Conservation (phyloP, 2,113 vertebrate genomes). For the Oplegnathus fasciatus region DNA sequence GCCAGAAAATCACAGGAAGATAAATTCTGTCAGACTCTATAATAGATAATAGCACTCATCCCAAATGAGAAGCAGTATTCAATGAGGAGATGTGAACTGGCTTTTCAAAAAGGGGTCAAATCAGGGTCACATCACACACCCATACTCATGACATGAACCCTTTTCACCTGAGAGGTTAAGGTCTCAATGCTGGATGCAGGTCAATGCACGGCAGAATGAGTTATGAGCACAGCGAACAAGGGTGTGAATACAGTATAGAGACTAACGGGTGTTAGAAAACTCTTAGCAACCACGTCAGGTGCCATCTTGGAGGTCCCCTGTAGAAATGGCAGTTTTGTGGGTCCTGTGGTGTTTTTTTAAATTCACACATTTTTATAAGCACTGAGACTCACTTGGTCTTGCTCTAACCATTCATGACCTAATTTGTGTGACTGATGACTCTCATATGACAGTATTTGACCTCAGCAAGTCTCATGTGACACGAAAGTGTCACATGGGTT, state of each 20-base stretch:
- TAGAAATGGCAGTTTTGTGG: background rate
- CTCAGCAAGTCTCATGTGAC: no score
- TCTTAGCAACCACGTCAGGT: background rate
- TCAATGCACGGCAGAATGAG: background rate
- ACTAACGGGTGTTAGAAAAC: background rate
- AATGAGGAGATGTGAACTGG: background rate
- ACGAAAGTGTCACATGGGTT: background rate
- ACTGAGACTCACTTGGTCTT: background rate
- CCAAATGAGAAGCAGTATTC: background rate
- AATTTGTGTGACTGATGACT: background rate
- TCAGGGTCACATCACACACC: background rate
- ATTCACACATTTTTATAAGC: no score
- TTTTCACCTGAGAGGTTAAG: background rate
- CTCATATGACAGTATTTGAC: background rate
- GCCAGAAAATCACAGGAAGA: background rate
- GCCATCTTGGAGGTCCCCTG: background rate
- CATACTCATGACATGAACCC: background rate
- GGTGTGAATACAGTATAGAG: conserved; percentile 1
- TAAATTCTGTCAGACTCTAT: background rate
- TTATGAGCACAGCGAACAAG: background rate
- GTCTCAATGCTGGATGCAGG: background rate
- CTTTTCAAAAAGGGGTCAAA: background rate
- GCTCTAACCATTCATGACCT: rapidly evolving
- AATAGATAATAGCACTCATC: background rate
- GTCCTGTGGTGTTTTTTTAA: background rate